These are phyloP conservation scores for Ectemnius lituratus DNA, from an alignment of 2,888 invertebrate species.

Conservation along the genomic window DNA sequence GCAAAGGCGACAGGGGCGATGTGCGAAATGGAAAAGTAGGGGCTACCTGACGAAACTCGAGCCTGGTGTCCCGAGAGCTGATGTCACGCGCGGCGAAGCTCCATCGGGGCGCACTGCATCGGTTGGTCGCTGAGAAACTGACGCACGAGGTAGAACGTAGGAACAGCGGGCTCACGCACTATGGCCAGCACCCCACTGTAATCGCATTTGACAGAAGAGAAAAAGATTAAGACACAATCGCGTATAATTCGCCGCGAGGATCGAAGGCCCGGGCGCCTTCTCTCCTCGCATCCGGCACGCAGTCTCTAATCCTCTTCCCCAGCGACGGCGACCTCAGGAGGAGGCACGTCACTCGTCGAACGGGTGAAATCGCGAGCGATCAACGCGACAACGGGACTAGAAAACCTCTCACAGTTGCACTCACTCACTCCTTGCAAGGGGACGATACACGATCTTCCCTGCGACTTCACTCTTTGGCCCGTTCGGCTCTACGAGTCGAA, in stretches of 20 bases:
- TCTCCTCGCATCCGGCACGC: constrained; percentile 34
- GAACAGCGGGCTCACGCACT: constrained; percentile 40
- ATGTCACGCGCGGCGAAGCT: constrained; percentile 62
- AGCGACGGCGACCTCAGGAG: constrained; percentile 47
- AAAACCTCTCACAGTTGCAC: constrained; percentile 36
- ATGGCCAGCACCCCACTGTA: constrained; percentile 53
- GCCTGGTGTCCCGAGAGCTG: constrained; percentile 54
- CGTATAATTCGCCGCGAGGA: constrained; percentile 25
- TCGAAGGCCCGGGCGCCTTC: constrained; percentile 39
- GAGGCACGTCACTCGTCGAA: constrained; percentile 53
- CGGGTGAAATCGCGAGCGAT: constrained; percentile 37
- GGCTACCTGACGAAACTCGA: constrained; percentile 56
- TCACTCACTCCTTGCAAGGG: constrained; percentile 48
- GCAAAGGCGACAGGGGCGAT: constrained; percentile 29
- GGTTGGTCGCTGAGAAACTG: constrained; percentile 38
- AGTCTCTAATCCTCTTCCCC: constrained; percentile 40
- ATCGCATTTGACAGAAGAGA: constrained; percentile 42
- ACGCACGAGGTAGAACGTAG: constrained; percentile 28
- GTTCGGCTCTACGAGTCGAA: constrained; percentile 39
- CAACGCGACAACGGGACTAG: constrained; percentile 38
- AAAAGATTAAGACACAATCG: constrained; percentile 35
- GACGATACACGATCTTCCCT: constrained; percentile 37
- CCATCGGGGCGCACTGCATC: constrained; percentile 57
- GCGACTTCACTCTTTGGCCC: constrained; percentile 38
- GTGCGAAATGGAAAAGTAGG: constrained; percentile 24